These are phyloP conservation scores for Mus spicilegus DNA, from an alignment of 2,113 vertebrate species.

Conservation along the genomic window DNA sequence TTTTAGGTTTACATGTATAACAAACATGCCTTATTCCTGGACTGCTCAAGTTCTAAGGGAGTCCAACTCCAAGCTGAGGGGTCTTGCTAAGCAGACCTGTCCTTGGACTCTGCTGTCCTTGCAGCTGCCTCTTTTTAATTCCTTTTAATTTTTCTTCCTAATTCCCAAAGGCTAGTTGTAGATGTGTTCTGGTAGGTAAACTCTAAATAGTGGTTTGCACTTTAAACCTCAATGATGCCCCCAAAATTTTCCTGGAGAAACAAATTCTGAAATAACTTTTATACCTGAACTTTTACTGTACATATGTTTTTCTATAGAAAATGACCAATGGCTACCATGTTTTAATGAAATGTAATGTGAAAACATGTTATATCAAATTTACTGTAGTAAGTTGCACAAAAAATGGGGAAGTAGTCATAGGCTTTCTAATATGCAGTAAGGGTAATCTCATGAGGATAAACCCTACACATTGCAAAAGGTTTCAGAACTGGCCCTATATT, in stretches of 20 bases:
- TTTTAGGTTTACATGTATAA: not conserved
- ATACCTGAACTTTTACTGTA: not conserved
- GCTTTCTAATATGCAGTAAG: not conserved
- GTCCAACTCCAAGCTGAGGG: not conserved
- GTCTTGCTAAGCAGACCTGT: not conserved
- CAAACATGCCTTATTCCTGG: not conserved
- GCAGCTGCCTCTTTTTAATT: not conserved
- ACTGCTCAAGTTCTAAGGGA: not conserved
- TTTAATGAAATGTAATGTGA: not conserved
- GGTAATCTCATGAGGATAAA: not conserved
- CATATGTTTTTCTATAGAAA: not conserved
- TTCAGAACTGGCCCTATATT: not conserved
- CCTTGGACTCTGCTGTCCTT: not conserved
- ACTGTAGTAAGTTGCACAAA: not conserved
- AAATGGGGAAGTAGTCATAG: not conserved
- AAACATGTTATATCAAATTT: not conserved
- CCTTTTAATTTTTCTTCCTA: not conserved
- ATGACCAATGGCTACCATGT: not conserved
- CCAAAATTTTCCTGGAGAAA: not conserved
- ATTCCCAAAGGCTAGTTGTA: not conserved
- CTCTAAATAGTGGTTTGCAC: not conserved
- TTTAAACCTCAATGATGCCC: not conserved
- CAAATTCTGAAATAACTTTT: not conserved
- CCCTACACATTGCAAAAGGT: not conserved
- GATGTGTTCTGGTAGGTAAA: not conserved